Percentiles rank a stretch among this genome's conserved stretches.
Evolutionary conservation across 2,888 invertebrate genomes (phyloP).

Genomic region (Ormyrus pomaceus): DNA sequence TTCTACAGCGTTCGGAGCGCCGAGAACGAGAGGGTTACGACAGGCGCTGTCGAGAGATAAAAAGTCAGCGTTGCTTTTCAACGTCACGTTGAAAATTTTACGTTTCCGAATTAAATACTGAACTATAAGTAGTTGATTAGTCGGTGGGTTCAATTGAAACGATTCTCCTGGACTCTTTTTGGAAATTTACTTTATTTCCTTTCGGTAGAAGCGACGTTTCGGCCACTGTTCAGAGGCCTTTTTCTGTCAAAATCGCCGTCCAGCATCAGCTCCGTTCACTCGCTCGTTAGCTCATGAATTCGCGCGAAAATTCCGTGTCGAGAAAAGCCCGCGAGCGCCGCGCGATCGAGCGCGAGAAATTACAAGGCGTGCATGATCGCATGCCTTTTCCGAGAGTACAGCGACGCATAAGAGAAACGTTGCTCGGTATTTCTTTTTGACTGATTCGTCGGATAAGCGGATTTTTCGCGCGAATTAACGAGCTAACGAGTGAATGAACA

Average conservation of each 20-base stretch:
- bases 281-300: conserved; percentile 10
- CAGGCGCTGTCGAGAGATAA: too few species aligned
- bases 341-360: conserved; percentile 60
- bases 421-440: neutral
- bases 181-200: too few species aligned
- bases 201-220: too few species aligned
- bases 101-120: too few species aligned
- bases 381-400: neutral
- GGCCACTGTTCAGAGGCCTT: too few species aligned
- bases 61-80: too few species aligned
- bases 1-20: too few species aligned
- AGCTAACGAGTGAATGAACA: neutral
- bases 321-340: conserved; percentile 60
- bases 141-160: too few species aligned
- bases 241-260: neutral
- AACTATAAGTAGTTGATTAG: too few species aligned
- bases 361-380: neutral
- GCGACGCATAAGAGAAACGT: conserved; percentile 1
- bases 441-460: neutral
- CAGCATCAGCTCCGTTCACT: neutral
- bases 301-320: neutral
- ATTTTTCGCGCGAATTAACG: conserved; percentile 23
- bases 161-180: too few species aligned
- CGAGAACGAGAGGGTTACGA: too few species aligned
- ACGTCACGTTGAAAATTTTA: too few species aligned